Evolutionary conservation across 1,140 invertebrate species (phyloP).

Genomic region (Drosophila sucinea): DNA sequence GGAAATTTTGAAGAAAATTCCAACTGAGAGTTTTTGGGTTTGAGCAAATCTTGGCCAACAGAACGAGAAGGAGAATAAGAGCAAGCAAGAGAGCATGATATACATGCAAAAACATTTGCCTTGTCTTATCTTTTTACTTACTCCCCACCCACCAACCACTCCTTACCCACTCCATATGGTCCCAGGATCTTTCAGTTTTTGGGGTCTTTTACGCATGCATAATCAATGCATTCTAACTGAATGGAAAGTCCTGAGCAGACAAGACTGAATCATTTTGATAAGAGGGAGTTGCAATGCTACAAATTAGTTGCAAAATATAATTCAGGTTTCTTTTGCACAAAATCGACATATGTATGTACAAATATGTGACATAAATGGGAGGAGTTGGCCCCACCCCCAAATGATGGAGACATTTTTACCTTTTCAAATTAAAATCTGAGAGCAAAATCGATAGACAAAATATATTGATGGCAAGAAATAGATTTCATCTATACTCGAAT

Average conservation of each 20-base stretch:
- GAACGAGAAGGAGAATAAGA: conserved; percentile 8
- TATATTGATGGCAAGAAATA: conserved; percentile 9
- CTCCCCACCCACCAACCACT: conserved; percentile 26
- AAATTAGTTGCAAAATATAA: conserved; percentile 76
- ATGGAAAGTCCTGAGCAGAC: conserved; percentile 16
- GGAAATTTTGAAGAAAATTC: conserved; percentile 76
- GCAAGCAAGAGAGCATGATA: conserved; percentile 10
- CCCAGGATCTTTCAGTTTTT: conserved; percentile 30
- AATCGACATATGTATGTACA: conserved; percentile 21
- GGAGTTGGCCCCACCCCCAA: no score
- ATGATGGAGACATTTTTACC: neutral
- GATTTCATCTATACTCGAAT: conserved; percentile 6
- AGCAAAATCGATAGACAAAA: conserved; percentile 16
- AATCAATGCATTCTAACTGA: conserved; percentile 74
- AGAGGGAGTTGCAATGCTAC: conserved; percentile 21
- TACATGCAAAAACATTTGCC: conserved; percentile 38
- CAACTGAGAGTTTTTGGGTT: conserved; percentile 20
- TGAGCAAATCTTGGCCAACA: conserved; percentile 61
- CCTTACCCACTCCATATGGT: neutral
- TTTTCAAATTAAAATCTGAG: conserved; percentile 8
- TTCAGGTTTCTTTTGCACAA: conserved; percentile 33
- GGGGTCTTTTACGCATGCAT: conserved; percentile 72
- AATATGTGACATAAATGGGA: neutral
- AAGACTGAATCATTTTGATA: neutral
- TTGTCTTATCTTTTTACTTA: conserved; percentile 77